These are phyloP conservation scores for Dyspetes luteomarginatus DNA, from an alignment of 2,888 invertebrate species.

Conservation along the genomic window DNA sequence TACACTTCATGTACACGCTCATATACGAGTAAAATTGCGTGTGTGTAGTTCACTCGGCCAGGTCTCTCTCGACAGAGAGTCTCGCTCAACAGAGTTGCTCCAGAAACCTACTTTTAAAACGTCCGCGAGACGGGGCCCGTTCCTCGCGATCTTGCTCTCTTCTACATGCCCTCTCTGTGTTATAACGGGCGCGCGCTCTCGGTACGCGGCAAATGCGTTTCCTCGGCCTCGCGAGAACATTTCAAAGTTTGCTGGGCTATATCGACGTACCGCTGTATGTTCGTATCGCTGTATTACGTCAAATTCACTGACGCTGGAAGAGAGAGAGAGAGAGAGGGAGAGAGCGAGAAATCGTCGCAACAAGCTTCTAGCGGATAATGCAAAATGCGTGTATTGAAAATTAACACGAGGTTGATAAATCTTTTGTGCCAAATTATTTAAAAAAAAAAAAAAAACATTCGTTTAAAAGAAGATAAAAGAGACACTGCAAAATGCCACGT, in stretches of 20 bases:
- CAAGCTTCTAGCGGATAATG: too few species aligned
- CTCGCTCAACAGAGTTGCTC: conserved; percentile 71
- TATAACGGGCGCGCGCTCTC: conserved; percentile 31
- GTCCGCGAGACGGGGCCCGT: conserved; percentile 48
- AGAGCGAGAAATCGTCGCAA: too few species aligned
- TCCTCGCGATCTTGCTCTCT: conserved; percentile 55
- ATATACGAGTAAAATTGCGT: not conserved
- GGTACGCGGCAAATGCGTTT: conserved; percentile 47
- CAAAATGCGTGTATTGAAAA: too few species aligned
- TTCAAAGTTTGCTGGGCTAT: conserved; percentile 65
- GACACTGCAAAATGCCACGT: too few species aligned
- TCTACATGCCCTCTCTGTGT: not conserved
- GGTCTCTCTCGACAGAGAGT: conserved; percentile 42
- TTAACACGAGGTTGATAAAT: too few species aligned
- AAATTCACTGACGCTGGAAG: too few species aligned
- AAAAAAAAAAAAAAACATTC: too few species aligned
- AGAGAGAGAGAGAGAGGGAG: conserved; percentile 9
- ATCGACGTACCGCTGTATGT: conserved; percentile 58
- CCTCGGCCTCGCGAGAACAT: conserved; percentile 61
- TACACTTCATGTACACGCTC: conserved; percentile 54
- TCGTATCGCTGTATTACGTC: conserved; percentile 55
- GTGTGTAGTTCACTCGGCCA: conserved; percentile 55
- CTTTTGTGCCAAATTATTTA: too few species aligned
- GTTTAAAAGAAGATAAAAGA: too few species aligned
- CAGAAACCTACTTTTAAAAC: conserved; percentile 78